A percentile compares a stretch with the other conserved stretches of the same genome.
These are phyloP conservation scores for Kryptolebias marmoratus DNA, from an alignment of 2,113 vertebrate genomes.

Conservation along the genomic window DNA sequence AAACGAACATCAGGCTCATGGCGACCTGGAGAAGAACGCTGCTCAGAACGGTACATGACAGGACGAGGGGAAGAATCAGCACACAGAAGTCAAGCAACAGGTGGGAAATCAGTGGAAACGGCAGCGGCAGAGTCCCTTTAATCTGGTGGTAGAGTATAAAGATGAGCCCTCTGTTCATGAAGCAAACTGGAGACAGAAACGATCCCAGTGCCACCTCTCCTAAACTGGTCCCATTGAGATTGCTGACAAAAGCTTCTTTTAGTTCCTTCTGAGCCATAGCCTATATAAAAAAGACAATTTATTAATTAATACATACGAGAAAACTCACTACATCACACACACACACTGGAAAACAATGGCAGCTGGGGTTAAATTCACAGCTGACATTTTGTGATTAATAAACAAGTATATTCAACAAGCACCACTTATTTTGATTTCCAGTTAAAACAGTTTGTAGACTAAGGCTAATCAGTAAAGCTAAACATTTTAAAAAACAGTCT, in stretches of 20 bases:
- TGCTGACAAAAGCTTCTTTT: constrained; percentile 92
- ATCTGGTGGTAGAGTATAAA: constrained; percentile 78
- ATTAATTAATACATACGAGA: not conserved
- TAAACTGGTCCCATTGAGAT: constrained; percentile 90
- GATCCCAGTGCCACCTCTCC: constrained; percentile 85
- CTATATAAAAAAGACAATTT: constrained; percentile 52
- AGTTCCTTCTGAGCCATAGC: constrained; percentile 86
- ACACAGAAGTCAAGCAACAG: constrained; percentile 86
- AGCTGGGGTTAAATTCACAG: not conserved
- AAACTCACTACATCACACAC: not conserved
- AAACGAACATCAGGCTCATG: constrained; percentile 56
- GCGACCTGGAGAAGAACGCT: constrained; percentile 74
- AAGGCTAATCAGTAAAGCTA: too few species aligned
- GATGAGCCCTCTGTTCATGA: constrained; percentile 87
- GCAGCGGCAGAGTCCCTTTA: constrained; percentile 66
- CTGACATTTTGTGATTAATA: not conserved
- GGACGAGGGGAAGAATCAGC: constrained; percentile 84
- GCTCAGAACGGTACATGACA: constrained; percentile 87
- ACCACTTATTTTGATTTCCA: too few species aligned
- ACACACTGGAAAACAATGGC: not conserved
- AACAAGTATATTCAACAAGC: too few species aligned
- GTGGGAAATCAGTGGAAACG: constrained; percentile 68
- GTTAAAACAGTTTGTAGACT: too few species aligned
- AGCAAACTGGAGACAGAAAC: constrained; percentile 83
- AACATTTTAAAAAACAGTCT: too few species aligned